Base-by-base conservation (phyloP, 2,113 vertebrate genomes). In the Redunca redunca region DNA sequence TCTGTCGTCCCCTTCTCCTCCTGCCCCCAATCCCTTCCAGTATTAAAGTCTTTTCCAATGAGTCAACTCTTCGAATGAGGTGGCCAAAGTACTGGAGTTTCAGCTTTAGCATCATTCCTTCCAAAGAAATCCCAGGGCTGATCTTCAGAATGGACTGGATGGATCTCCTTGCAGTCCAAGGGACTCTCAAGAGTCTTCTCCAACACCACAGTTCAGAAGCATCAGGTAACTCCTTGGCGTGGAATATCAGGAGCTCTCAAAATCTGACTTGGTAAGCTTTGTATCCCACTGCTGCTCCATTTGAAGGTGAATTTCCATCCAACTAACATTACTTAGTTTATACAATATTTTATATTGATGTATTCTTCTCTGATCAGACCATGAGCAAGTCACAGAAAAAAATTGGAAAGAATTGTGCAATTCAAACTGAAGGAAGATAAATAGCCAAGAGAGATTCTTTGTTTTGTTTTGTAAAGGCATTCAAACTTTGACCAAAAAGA, bases 401-500 rank as follows among this genome's bases (percentile, higher is more conserved):
- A 94, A 92, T 2, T 58, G 92, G 14, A 88, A 92, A 40, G 25
- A 83, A 91, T 16, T 30, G 9, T 77, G 17, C 78, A 88, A n/a
- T 92, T 84, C 55, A 88, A 81, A 90, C 16, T 11, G 33, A 36
- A 14, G 52, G 40, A 62, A 97, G 28, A 94, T 26, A 87, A n/a
- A 55, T 40, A 10, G 43, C 50, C 67, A 88, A 26, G 36, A 74
- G 17, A 64, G 5, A 53, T 36, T 89, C 81, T 85, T 97, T 90
- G 62, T 19, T 96, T 97, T 95, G 53, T 62, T 90, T 97, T 97
- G 57, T 58, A 97, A 80, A 97, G 9, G 36, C 23, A 88, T 93
- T 93, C 84, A 85, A 85, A 36, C 1, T 14, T 36, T 90, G 36
- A 90, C 58, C 1, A 53, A 92, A 71, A 15, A 82, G 94, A 91